These are phyloP conservation scores for Porites cylindrica DNA, from an alignment of 92 coral and sea anemone species.

Conservation along the genomic window DNA sequence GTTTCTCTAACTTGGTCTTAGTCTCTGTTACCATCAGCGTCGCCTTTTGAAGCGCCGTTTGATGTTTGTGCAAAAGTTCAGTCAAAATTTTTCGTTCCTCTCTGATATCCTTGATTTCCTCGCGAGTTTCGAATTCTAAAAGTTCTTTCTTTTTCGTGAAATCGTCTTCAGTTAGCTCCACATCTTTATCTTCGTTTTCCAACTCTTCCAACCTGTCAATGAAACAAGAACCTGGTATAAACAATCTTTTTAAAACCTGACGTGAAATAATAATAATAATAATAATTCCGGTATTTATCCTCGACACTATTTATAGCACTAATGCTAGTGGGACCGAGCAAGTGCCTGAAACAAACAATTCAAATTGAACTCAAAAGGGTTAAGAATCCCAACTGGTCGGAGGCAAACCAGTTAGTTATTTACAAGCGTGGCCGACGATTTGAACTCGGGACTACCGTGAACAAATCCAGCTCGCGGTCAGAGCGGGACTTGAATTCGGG, in stretches of 20 bases:
- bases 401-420: too few species aligned
- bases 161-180: conserved; percentile 94
- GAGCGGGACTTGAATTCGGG: too few species aligned
- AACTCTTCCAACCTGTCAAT: conserved; percentile 79
- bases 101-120: conserved; percentile 95
- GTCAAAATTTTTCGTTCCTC: conserved; percentile 92
- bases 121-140: conserved; percentile 91
- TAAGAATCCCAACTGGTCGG: too few species aligned
- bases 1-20: conserved; percentile 93
- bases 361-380: too few species aligned
- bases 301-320: neutral
- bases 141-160: conserved; percentile 96
- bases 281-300: neutral
- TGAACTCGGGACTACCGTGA: too few species aligned
- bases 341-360: too few species aligned
- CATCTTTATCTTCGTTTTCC: conserved; percentile 86
- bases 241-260: too few species aligned
- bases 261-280: too few species aligned
- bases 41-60: conserved; percentile 92
- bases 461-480: too few species aligned
- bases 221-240: neutral
- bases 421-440: too few species aligned
- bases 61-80: conserved; percentile 90
- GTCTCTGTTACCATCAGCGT: conserved; percentile 99
- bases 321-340: too few species aligned